These are phyloP conservation scores for Drosophila nr. medialis DNA, from an alignment of 2,888 invertebrate species.

Conservation along the genomic window DNA sequence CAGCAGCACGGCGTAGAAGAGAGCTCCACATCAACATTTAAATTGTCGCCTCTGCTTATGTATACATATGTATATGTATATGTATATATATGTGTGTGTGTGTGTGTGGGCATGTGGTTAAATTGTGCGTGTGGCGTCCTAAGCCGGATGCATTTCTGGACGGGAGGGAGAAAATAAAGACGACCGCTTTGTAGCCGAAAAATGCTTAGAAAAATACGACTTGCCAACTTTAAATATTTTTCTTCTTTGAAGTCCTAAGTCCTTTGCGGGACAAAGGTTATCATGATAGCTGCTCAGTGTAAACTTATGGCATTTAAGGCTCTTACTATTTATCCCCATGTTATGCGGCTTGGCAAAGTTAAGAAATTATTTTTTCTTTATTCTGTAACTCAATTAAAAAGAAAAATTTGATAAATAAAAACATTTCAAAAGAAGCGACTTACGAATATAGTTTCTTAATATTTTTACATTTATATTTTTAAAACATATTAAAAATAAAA, in stretches of 20 bases:
- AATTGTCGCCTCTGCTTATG: conserved; percentile 34
- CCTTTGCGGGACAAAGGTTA: neutral
- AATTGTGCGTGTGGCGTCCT: conserved; percentile 7
- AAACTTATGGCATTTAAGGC: neutral
- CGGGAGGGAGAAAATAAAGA: neutral
- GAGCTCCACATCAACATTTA: conserved; percentile 68
- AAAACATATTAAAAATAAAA: neutral
- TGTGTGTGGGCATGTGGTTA: neutral
- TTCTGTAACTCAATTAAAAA: neutral
- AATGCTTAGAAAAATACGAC: neutral
- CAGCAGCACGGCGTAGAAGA: conserved; percentile 37
- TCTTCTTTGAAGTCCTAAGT: neutral
- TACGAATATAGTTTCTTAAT: neutral
- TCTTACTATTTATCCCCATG: neutral
- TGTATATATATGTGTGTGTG: neutral
- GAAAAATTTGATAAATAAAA: neutral
- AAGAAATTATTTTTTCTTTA: neutral
- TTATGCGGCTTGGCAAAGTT: neutral
- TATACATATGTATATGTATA: neutral
- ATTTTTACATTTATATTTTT: neutral
- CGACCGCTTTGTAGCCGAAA: conserved; percentile 3
- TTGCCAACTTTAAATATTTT: neutral
- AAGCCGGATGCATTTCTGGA: conserved; percentile 38
- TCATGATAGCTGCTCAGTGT: neutral
- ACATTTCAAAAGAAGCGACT: neutral